phyloP scores from a whole-genome alignment of 1,140 invertebrate genomes.

The Goniozus legneri region DNA sequence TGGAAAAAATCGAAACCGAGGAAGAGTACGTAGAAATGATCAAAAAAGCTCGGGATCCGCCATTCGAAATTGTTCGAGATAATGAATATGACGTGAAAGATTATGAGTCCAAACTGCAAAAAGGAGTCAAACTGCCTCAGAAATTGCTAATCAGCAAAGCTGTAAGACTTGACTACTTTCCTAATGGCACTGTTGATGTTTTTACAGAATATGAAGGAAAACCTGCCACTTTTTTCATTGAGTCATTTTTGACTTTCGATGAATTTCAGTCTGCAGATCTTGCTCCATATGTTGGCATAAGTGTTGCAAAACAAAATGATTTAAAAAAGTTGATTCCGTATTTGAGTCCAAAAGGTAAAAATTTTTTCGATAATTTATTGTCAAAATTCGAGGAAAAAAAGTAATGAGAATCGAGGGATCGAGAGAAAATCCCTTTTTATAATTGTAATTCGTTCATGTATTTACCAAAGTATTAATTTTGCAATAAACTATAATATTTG shows the following conservation, averaged over 20 bases:
- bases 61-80: slow-evolving; percentile 1
- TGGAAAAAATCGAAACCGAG: slow-evolving; percentile 17
- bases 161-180: slow-evolving; percentile 1
- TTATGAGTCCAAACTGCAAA: slow-evolving; percentile 2
- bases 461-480: too few species aligned
- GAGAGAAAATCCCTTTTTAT: too few species aligned
- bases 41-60: slow-evolving; percentile 1
- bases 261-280: background rate
- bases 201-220: background rate
- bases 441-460: too few species aligned
- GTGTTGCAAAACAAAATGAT: background rate
- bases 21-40: slow-evolving; percentile 16
- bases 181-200: slow-evolving; percentile 4
- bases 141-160: slow-evolving; percentile 6
- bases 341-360: background rate
- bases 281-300: background rate
- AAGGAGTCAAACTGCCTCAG: background rate
- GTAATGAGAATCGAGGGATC: too few species aligned
- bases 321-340: slow-evolving; percentile 1
- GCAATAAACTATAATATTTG: too few species aligned
- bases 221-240: background rate
- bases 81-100: slow-evolving; percentile 4
- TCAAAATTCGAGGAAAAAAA: background rate
- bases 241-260: background rate
- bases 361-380: background rate